Conservation (phyloP, 2,797 vertebrate genomes). For the Coendou prehensilis region DNA sequence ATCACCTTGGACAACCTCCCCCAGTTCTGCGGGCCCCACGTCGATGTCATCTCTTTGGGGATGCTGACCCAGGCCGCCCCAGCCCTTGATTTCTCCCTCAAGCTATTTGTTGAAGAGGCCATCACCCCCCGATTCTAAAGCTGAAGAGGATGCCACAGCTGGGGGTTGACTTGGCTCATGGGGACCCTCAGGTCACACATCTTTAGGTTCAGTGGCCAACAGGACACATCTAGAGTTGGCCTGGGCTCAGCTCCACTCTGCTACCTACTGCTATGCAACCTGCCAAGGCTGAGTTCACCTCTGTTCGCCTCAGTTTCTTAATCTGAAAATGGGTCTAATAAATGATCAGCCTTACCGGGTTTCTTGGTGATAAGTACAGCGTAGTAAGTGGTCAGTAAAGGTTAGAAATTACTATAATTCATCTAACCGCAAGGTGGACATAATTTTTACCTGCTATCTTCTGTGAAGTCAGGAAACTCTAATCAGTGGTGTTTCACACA, state of each 20-base stretch:
- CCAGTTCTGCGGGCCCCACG: slow-evolving; percentile 89
- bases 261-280: background rate
- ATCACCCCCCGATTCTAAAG: background rate
- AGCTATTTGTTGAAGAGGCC: slow-evolving; percentile 86
- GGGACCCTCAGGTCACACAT: background rate
- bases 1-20: slow-evolving; percentile 88
- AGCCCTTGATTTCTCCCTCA: slow-evolving; percentile 93
- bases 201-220: background rate
- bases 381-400: background rate
- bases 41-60: slow-evolving; percentile 93
- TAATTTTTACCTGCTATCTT: background rate
- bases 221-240: rapidly evolving
- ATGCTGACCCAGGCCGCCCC: slow-evolving; percentile 93
- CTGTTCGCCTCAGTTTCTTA: slow-evolving; percentile 9
- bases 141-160: rapidly evolving
- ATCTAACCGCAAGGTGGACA: background rate
- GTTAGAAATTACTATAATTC: background rate
- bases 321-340: slow-evolving; percentile 62
- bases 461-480: background rate
- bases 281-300: background rate
- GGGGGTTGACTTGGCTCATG: background rate
- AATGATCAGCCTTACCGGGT: background rate
- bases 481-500: background rate
- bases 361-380: background rate
- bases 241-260: background rate